Base-by-base conservation (phyloP, 2,113 vertebrate species). In the Antennarius striatus region DNA sequence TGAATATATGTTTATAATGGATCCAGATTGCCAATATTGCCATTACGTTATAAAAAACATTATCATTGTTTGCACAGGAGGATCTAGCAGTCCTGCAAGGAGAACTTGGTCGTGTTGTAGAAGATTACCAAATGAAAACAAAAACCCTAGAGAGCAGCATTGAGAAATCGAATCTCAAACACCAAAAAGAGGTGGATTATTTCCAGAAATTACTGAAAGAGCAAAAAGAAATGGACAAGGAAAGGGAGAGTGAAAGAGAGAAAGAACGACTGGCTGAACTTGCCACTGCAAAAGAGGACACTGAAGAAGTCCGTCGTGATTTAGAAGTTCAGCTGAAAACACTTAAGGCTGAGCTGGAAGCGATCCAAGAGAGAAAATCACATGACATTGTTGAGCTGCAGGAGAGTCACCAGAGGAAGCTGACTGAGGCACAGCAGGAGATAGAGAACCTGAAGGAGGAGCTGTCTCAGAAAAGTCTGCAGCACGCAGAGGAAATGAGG, bases 401-500 rank as follows among this genome's bases (percentile, higher is more conserved):
- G 73, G 91, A 94, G 77, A 86, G 85, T 71, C 89, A 95, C 82
- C 89, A 92, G 68, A 90, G 11, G 56, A 90, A 87, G 62, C 87
- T 95, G 69, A 91, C 92, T 0, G 68, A 91, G 81, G 92, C 94
- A 61, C 90, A 93, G 40, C 90, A 93, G 81, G 92, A 96, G 77
- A 75, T 94, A 1, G 91, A 91, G 71, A 90, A 77, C 73, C 90
- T 98, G 12, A 91, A 91, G 61, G 93, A 93, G 79, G 94, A 96
- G 47, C 81, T 96, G 54, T 56, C 84, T 40, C 92, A 83, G 36
- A 75, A 94, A 60, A 91, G 73, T 86, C 60, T 58, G 65, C 64
- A 87, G n/a, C 93, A 96, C 30, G 91, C 95, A 61, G 91, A 95
- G 42, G 94, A 98, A 63, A 75, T 96, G 53, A 91, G 90, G 60